Conservation (phyloP, 2,797 vertebrate species). For the Dermochelys coriacea region DNA sequence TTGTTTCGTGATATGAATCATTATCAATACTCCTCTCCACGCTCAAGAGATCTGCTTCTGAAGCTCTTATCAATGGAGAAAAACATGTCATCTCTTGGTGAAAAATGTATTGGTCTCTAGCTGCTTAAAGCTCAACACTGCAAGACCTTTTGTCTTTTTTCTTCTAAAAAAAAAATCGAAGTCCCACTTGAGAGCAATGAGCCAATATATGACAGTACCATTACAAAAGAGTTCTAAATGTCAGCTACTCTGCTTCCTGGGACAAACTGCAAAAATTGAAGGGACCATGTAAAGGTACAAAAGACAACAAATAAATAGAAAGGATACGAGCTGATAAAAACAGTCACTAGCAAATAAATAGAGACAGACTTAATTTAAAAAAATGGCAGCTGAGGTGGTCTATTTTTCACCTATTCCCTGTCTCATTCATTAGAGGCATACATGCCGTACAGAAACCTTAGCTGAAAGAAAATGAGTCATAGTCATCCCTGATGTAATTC, state of each 20-base stretch:
- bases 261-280: not conserved
- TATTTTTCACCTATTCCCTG: not conserved
- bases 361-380: not conserved
- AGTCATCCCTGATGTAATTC: conserved; percentile 2
- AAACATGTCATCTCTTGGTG: not conserved
- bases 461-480: not conserved
- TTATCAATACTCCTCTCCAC: not conserved
- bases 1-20: not conserved
- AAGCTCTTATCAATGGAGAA: not conserved
- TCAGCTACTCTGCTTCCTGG: not conserved
- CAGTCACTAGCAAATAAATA: not conserved
- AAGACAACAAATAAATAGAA: not conserved
- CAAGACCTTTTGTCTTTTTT: not conserved
- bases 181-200: not conserved
- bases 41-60: not conserved
- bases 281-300: not conserved
- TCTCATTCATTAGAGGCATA: not conserved
- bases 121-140: not conserved
- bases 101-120: not conserved
- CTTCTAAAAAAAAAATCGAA: not conserved
- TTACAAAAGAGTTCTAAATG: not conserved
- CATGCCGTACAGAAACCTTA: not conserved
- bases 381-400: not conserved
- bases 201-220: not conserved
- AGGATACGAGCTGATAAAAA: not conserved